These are phyloP conservation scores for Coregonus suidteri DNA, from an alignment of 2,797 vertebrate species.

Conservation along the genomic window DNA sequence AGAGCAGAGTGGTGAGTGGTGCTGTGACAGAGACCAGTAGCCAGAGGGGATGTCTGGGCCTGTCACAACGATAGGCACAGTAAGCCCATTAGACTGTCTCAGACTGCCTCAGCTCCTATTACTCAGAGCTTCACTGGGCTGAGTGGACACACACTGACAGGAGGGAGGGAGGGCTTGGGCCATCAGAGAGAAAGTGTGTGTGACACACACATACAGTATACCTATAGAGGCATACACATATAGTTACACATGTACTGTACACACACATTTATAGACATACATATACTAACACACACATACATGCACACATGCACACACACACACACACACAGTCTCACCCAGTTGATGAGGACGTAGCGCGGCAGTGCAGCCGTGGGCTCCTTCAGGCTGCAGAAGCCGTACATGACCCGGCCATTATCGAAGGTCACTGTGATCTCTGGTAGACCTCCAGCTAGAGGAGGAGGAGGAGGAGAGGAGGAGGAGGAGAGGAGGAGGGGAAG, in stretches of 20 bases:
- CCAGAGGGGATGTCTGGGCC: not conserved
- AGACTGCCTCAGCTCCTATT: not conserved
- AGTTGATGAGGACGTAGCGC: conserved; percentile 97
- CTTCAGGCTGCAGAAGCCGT: conserved; percentile 97
- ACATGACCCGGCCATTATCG: conserved; percentile 93
- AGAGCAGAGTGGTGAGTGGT: too few relatives aligned
- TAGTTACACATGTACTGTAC: not conserved
- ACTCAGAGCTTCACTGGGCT: not conserved
- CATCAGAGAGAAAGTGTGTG: not conserved
- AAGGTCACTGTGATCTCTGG: conserved; percentile 88
- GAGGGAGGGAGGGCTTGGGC: not conserved
- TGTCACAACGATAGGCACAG: not conserved
- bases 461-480: not conserved
- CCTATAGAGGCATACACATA: not conserved
- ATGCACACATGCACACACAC: not conserved
- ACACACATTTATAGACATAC: not conserved
- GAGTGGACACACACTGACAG: not conserved
- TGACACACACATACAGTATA: conserved; percentile 16
- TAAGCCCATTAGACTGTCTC: not conserved
- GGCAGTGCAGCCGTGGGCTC: conserved; percentile 87
- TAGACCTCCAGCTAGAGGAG: conserved; percentile 84
- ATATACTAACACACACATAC: not conserved
- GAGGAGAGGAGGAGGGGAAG: too few relatives aligned
- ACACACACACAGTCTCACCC: conserved; percentile 75
- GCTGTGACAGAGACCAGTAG: not conserved